phyloP scores from a whole-genome alignment of 2,888 invertebrate genomes.

The Pseudanteris insignis region DNA sequence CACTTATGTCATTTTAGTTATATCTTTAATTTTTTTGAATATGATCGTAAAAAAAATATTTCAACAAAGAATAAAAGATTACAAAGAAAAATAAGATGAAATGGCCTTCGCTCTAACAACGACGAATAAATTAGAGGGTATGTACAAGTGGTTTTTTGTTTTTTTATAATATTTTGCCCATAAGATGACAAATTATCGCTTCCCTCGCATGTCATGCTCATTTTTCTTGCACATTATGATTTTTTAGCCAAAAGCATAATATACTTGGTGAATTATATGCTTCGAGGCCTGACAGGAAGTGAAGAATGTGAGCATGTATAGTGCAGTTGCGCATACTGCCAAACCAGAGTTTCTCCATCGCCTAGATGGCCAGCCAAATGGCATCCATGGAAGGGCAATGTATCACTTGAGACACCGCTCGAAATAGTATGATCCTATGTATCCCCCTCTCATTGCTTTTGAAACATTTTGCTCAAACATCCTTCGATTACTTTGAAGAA shows the following conservation, averaged over 20 bases:
- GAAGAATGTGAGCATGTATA: slow-evolving; percentile 60
- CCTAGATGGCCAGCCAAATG: slow-evolving; percentile 38
- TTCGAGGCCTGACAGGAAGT: slow-evolving; percentile 60
- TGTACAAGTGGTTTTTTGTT: slow-evolving; percentile 25
- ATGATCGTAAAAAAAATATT: slow-evolving; percentile 33
- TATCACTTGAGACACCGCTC: slow-evolving; percentile 95
- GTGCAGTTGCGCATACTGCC: slow-evolving; percentile 53
- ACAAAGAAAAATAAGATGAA: slow-evolving; percentile 37
- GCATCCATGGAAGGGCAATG: slow-evolving; percentile 51
- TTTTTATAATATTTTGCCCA: background rate
- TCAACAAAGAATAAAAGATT: slow-evolving; percentile 28
- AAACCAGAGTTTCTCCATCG: slow-evolving; percentile 38
- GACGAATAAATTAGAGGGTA: slow-evolving; percentile 45
- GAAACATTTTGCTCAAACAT: slow-evolving; percentile 96
- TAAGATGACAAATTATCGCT: background rate
- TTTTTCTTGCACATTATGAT: slow-evolving; percentile 7
- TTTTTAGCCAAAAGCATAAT: slow-evolving; percentile 57
- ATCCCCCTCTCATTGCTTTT: slow-evolving; percentile 95
- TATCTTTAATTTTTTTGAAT: too few relatives aligned
- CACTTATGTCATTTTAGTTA: slow-evolving; percentile 8
- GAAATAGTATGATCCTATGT: slow-evolving; percentile 93
- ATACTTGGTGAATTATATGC: slow-evolving; percentile 59
- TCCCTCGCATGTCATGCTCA: slow-evolving; percentile 11
- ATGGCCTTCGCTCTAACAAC: slow-evolving; percentile 39
- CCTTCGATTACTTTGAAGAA: slow-evolving; percentile 91